phyloP scores from a whole-genome alignment of 1,140 invertebrate genomes.

The Diplogasteroides magnus region DNA sequence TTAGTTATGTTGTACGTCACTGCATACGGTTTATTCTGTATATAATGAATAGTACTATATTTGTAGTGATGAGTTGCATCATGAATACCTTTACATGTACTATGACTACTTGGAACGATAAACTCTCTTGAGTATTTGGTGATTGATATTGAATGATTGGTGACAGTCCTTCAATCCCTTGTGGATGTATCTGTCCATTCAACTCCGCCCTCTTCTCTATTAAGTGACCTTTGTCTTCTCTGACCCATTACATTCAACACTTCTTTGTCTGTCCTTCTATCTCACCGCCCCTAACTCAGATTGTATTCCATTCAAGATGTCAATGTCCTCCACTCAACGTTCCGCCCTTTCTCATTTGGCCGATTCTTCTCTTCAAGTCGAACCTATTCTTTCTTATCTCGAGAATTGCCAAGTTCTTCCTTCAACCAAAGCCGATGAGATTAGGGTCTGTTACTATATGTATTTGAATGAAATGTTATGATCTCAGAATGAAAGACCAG shows the following conservation, averaged over 20 bases:
- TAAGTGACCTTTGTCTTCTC: not conserved
- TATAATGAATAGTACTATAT: not conserved
- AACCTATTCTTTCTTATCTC: not conserved
- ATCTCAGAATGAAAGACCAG: not conserved
- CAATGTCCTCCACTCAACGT: not conserved
- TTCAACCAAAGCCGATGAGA: not conserved
- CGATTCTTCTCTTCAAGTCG: not conserved
- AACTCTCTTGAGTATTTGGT: not conserved
- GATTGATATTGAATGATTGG: not conserved
- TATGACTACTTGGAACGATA: not conserved
- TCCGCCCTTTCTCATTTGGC: not conserved
- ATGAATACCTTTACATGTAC: not conserved
- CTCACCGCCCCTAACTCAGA: not conserved
- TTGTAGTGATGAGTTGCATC: not conserved
- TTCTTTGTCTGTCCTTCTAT: not conserved
- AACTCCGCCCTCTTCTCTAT: not conserved
- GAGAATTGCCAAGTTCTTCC: not conserved
- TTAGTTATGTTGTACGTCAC: not conserved
- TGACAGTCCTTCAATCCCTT: not conserved
- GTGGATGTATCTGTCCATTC: no score
- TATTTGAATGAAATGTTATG: not conserved
- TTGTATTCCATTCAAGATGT: not conserved
- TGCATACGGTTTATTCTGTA: not conserved
- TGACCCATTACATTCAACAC: not conserved
- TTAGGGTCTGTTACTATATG: not conserved